Evolutionary conservation across 1,140 invertebrate species (phyloP).

Genomic region (Microplitis demolitor): DNA sequence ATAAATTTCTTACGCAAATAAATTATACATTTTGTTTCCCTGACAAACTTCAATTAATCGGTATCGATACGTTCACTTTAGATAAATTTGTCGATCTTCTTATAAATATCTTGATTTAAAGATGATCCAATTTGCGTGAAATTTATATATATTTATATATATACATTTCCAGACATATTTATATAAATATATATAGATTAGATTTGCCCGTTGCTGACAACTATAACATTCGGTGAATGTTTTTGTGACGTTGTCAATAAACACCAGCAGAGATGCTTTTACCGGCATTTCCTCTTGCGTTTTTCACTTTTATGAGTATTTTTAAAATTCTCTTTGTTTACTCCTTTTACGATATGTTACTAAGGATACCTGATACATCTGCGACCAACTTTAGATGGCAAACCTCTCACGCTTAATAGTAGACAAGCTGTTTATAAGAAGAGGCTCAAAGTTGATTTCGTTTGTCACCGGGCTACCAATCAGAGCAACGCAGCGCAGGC

Average conservation of each 20-base stretch:
- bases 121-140: constrained; percentile 5
- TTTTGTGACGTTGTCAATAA: not conserved
- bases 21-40: constrained; percentile 17
- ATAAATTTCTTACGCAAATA: constrained; percentile 14
- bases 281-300: not conserved
- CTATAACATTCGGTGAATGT: not conserved
- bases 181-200: not conserved
- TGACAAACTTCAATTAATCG: constrained; percentile 23
- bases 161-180: too few species aligned
- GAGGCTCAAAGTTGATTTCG: constrained; percentile 48
- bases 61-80: constrained; percentile 23
- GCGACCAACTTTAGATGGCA: constrained; percentile 28
- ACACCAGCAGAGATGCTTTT: constrained; percentile 3
- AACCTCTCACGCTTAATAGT: constrained; percentile 18
- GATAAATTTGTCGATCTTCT: constrained; percentile 14
- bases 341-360: constrained; percentile 33
- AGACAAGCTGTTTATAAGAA: constrained; percentile 16
- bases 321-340: not conserved
- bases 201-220: constrained; percentile 2
- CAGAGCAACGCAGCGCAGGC: constrained; percentile 46
- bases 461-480: constrained; percentile 44
- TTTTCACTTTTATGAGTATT: not conserved
- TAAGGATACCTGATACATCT: constrained; percentile 49
- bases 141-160: not conserved
- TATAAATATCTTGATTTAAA: not conserved